Percentiles rank a stretch among this genome's conserved stretches.
phyloP scores from a whole-genome alignment of 2,797 vertebrate species.

The Moxostoma hubbsi region DNA sequence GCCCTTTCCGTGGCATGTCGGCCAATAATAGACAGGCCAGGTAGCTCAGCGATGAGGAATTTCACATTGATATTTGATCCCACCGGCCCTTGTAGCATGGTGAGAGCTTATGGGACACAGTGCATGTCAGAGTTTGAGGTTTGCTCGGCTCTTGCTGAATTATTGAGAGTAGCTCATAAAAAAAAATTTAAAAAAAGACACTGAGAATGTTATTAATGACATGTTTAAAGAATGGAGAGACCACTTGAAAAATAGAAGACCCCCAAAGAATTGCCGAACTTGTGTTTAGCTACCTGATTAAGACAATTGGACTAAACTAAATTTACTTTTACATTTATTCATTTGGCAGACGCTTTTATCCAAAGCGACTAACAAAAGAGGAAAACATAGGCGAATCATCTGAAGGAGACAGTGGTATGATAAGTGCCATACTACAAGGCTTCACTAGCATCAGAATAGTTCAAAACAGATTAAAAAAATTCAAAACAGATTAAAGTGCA shows the following conservation, averaged over 20 bases:
- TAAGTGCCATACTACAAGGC: too few relatives aligned
- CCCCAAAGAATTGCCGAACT: background rate
- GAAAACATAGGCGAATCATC: background rate
- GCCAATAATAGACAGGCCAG: slow-evolving; percentile 70
- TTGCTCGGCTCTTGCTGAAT: slow-evolving; percentile 17
- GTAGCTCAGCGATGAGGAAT: slow-evolving; percentile 79
- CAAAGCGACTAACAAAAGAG: too few relatives aligned
- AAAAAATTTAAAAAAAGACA: too few relatives aligned
- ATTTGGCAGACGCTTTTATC: too few relatives aligned
- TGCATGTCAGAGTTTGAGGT: slow-evolving; percentile 54
- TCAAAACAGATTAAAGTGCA: too few relatives aligned
- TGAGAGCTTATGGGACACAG: slow-evolving; percentile 63
- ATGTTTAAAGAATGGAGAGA: slow-evolving; percentile 14
- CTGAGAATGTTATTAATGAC: slow-evolving; percentile 27
- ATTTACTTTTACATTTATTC: background rate
- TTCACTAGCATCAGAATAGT: too few relatives aligned
- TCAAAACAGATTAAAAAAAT: too few relatives aligned
- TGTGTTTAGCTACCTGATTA: background rate
- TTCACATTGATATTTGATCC: slow-evolving; percentile 70
- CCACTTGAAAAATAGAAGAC: background rate
- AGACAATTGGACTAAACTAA: background rate
- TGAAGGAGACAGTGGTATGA: too few relatives aligned
- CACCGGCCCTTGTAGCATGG: slow-evolving; percentile 60
- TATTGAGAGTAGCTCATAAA: slow-evolving; percentile 40
- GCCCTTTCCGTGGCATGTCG: slow-evolving; percentile 64